Evolutionary conservation across 2,797 vertebrate genomes (phyloP).

Genomic region (Apogon hyalosoma): DNA sequence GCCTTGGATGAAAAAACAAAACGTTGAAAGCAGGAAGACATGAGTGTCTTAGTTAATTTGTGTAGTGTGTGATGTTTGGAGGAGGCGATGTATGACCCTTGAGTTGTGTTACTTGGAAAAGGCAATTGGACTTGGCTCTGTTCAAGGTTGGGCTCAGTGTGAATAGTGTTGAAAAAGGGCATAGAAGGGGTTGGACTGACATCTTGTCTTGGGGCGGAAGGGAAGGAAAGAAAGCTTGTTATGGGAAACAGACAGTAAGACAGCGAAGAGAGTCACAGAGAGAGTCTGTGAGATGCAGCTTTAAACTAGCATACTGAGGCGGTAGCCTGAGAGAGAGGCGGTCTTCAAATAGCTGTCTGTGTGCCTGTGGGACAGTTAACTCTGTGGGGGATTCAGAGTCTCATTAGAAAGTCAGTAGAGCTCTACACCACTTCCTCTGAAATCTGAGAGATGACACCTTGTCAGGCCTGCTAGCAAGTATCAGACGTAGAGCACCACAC

Average conservation of each 20-base stretch:
- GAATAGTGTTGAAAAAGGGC: slow-evolving; percentile 50
- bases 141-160: slow-evolving; percentile 33
- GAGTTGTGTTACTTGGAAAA: slow-evolving; percentile 20
- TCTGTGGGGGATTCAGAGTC: slow-evolving; percentile 42
- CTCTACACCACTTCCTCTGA: slow-evolving; percentile 42
- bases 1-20: slow-evolving; percentile 33
- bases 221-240: slow-evolving; percentile 48
- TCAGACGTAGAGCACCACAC: slow-evolving; percentile 27
- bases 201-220: slow-evolving; percentile 40
- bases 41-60: slow-evolving; percentile 52
- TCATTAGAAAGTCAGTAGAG: slow-evolving; percentile 67
- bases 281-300: slow-evolving; percentile 34
- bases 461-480: slow-evolving; percentile 27
- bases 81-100: slow-evolving; percentile 15
- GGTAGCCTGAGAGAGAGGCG: slow-evolving; percentile 37
- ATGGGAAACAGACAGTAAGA: slow-evolving; percentile 37
- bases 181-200: slow-evolving; percentile 37
- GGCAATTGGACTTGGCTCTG: slow-evolving; percentile 39
- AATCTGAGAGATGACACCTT: slow-evolving; percentile 47
- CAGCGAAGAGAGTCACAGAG: slow-evolving; percentile 31
- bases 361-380: slow-evolving; percentile 63
- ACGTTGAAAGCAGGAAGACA: slow-evolving; percentile 46
- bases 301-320: slow-evolving; percentile 43
- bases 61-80: slow-evolving; percentile 19
- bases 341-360: slow-evolving; percentile 64